Base-by-base conservation (phyloP, 2,797 vertebrate species). In the Ispidina picta region DNA sequence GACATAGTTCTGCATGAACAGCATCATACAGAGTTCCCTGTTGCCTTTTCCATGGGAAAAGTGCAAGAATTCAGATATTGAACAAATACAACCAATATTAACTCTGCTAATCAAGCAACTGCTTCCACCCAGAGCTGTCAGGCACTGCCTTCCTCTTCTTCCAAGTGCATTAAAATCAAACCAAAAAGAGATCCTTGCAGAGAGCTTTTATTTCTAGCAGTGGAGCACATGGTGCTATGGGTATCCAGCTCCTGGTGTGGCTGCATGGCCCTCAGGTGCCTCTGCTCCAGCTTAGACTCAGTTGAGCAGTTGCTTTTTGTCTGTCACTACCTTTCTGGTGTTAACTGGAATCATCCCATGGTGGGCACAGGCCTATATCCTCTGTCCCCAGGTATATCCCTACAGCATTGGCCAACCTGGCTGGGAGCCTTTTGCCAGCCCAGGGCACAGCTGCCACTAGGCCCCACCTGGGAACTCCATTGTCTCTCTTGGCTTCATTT, bases 21-120 rank as follows among this genome's bases (percentile, higher is more conserved):
- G 64, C 51, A 31, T 55, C 64, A 21, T 18, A 43, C 8, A 39
- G 72, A 84, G 74, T 48, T 41, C 69, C 60, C 60, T 76, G 76
- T 62, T 81, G 64, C 64, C 69, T 88, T 83, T 71, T 10, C 25
- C 21, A 55, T 73, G 64, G 68, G 71, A 82, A 79, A 93, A 88
- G 63, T 11, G 6, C 83, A 77, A 59, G 83, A 92, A 88, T 93
- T 76, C 52, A 77, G 68, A 31, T 13, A 19, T 0, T 31, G 70
- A 85, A 56, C 80, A 75, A 92, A 92, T 93, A 80, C 87, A 69
- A 70, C 39, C 48, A 69, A 29, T 20, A 12, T 77, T 72, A 66
- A 59, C 62, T 74, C 15, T 63, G 71, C 55, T 94, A 82, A 93
- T 52, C 23, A 83, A 75, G 66, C 3, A 37, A 46, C 37, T 76